A percentile compares a stretch with the other conserved stretches of the same genome.
Evolutionary conservation across 2,797 vertebrate species (phyloP).

Genomic region (Etheostoma perlongum): DNA sequence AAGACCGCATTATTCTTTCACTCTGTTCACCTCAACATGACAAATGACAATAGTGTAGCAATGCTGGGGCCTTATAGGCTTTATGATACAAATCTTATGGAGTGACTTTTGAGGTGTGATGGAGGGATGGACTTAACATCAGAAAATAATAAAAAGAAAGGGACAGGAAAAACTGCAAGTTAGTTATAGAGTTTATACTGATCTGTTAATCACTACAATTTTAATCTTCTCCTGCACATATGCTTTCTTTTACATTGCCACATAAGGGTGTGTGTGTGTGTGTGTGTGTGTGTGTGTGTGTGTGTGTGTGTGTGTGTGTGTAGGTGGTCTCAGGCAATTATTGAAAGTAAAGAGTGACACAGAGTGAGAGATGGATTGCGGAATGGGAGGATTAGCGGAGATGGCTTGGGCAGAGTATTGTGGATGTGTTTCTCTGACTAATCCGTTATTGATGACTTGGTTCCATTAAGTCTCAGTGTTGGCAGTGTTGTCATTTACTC

Average conservation of each 20-base stretch:
- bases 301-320: background rate
- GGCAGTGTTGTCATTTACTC: conserved; percentile 68
- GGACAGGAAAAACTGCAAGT: too few species aligned
- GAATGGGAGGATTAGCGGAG: conserved; percentile 58
- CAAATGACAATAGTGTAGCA: conserved; percentile 5
- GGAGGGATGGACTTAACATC: background rate
- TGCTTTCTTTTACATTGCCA: conserved; percentile 1
- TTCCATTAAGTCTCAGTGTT: conserved; percentile 71
- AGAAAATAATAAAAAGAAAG: background rate
- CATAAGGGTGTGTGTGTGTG: background rate
- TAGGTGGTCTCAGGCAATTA: conserved; percentile 36
- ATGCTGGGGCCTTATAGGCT: background rate
- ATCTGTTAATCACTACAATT: conserved; percentile 12
- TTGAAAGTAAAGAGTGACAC: conserved; percentile 32
- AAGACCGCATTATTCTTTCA: conserved; percentile 9
- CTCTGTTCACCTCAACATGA: conserved; percentile 21
- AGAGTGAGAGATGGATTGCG: conserved; percentile 34
- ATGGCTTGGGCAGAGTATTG: conserved; percentile 49
- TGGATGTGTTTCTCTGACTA: conserved; percentile 67
- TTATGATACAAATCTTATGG: conserved; percentile 18
- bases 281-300: conserved; percentile 3
- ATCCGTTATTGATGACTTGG: conserved; percentile 76
- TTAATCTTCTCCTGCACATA: background rate
- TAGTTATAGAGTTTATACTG: background rate
- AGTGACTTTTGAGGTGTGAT: conserved; percentile 14